A percentile compares a stretch with the other conserved stretches of the same genome.
Evolutionary conservation across 2,113 vertebrate species (phyloP).

Genomic region (Thomomys bottae): DNA sequence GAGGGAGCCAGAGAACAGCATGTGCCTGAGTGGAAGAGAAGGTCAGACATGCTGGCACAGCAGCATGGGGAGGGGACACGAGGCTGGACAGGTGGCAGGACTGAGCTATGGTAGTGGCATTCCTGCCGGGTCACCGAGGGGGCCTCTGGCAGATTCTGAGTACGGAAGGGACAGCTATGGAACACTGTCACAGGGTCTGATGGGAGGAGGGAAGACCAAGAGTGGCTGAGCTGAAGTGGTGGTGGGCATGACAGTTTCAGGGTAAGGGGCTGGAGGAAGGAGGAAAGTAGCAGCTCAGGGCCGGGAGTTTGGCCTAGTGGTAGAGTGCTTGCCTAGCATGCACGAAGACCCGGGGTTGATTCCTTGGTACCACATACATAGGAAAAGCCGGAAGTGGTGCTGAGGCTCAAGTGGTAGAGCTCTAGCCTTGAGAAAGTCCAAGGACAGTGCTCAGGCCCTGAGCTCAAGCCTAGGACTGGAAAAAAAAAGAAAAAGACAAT

Average conservation of each 20-base stretch:
- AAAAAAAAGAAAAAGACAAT: too few relatives aligned
- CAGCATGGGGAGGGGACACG: accelerated
- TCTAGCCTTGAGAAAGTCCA: too few relatives aligned
- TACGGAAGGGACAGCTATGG: neutral
- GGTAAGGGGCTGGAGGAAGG: neutral
- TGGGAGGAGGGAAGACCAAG: neutral
- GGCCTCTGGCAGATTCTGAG: neutral
- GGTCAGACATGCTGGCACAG: neutral
- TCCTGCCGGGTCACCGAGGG: neutral
- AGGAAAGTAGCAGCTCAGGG: neutral
- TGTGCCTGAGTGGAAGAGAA: neutral
- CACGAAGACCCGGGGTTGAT: too few relatives aligned
- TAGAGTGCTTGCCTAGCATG: too few relatives aligned
- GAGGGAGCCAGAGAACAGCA: neutral
- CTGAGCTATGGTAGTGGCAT: neutral
- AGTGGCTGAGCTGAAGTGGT: neutral
- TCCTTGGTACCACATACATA: too few relatives aligned
- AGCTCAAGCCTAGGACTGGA: too few relatives aligned
- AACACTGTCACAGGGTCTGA: neutral
- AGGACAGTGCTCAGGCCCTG: too few relatives aligned
- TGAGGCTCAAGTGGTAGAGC: too few relatives aligned
- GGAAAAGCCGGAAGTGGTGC: too few relatives aligned
- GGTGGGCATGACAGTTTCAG: neutral
- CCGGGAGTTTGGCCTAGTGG: too few relatives aligned
- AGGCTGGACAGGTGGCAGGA: neutral